Base-by-base conservation (phyloP, 2,113 vertebrate species). In the Corythornis cristatus region DNA sequence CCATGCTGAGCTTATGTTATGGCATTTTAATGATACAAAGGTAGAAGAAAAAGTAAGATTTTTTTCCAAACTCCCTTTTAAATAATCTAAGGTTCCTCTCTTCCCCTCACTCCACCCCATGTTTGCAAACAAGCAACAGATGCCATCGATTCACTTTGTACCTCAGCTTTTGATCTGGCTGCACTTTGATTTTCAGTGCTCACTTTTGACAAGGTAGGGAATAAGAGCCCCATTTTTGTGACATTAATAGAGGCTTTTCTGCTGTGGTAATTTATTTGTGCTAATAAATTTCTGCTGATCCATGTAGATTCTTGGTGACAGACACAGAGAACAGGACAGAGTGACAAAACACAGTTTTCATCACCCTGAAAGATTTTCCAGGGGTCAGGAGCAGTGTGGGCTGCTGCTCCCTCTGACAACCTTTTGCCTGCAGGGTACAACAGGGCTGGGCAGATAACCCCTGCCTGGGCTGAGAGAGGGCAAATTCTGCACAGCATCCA, bases 151-250 rank as follows among this genome's bases (percentile, higher is more conserved):
- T 96, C 68, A 86, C 93, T 96, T 96, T 90, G 74, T 87, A 95
- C 86, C 64, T 65, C 22, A n/a, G 88, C 82, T 70, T 93, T 91
- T 94, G 84, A 95, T 90, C 88, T 83, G 51, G 28, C 61, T 93
- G 60, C 22, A 85, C 70, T 93, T 46, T 78, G 82, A 92, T 89
- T 95, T 91, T 85, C 81, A 62, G 21, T 68, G 65, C 83, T 85
- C 43, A 15, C 71, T 91, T 92, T 81, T 91, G 76, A 95, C 85
- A 93, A 95, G 93, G 74, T 93, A 95, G 86, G 71, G 90, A 93
- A 53, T 31, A 92, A 83, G 62, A 93, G 82, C 51, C 84, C 80
- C 68, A 57, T 91, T 95, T 95, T 86, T 78, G 56, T 92, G 91
- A 91, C 90, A 92, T 46, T 85, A 85, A 93, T 61, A 86, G 82